A percentile compares a stretch with the other conserved stretches of the same genome.
Evolutionary conservation across 92 coral and sea anemone genomes (phyloP).

Genomic region (Phenganax subtilis): DNA sequence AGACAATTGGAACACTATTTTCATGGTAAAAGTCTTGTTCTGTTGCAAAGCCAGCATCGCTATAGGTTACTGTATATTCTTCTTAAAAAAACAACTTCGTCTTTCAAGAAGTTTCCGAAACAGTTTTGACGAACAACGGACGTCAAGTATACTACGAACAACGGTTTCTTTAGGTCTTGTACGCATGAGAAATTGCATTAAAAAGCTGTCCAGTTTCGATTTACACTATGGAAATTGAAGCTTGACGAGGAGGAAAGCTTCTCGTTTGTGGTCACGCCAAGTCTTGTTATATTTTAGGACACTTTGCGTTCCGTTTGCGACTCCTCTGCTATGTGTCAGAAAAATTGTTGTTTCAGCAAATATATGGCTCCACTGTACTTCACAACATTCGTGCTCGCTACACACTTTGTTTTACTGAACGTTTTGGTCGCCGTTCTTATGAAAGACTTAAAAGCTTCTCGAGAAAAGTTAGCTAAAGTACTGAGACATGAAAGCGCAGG

Average conservation of each 20-base stretch:
- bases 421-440: conserved; percentile 97
- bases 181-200: neutral
- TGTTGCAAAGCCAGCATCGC: no score
- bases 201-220: neutral
- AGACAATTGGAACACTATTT: conserved; percentile 96
- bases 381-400: conserved; percentile 88
- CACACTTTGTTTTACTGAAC: conserved; percentile 94
- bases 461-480: conserved; percentile 89
- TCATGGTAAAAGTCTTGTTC: conserved; percentile 54
- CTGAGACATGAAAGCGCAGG: conserved; percentile 80
- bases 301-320: conserved; percentile 71
- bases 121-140: neutral
- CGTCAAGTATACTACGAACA: neutral
- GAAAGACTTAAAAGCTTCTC: conserved; percentile 94
- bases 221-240: no score
- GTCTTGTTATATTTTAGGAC: conserved; percentile 53
- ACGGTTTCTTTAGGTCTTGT: neutral
- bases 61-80: no score
- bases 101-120: no score
- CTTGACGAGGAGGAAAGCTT: no score
- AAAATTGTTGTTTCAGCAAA: conserved; percentile 68
- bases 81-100: no score
- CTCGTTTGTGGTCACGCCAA: neutral
- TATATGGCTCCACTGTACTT: conserved; percentile 89
- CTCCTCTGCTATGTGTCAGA: conserved; percentile 56